A percentile compares a stretch with the other conserved stretches of the same genome.
These are phyloP conservation scores for Endomychus coccineus DNA, from an alignment of 2,888 invertebrate genomes.

Conservation along the genomic window DNA sequence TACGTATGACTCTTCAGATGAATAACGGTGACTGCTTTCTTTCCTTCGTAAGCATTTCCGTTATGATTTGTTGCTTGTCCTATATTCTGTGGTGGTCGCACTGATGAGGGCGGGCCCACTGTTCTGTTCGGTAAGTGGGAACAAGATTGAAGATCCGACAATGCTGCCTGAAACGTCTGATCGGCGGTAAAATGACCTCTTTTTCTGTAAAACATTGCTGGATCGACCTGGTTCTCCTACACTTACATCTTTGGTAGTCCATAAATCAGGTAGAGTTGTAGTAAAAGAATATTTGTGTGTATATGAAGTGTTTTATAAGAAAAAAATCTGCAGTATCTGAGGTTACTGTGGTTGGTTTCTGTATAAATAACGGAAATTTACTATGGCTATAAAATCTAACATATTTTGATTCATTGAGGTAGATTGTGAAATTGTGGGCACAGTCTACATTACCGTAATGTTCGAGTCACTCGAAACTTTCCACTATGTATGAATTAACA, in stretches of 20 bases:
- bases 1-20: slow-evolving; percentile 5
- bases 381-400: slow-evolving; percentile 40
- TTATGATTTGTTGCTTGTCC: slow-evolving; percentile 4
- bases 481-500: slow-evolving; percentile 7
- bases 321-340: slow-evolving; percentile 29
- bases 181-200: no score
- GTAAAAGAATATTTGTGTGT: slow-evolving; percentile 15
- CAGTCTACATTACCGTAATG: slow-evolving; percentile 38
- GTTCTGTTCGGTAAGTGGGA: no score
- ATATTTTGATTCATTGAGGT: slow-evolving; percentile 45
- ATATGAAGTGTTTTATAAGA: slow-evolving; percentile 16
- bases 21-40: slow-evolving; percentile 23
- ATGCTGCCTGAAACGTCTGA: no score
- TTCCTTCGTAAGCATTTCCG: slow-evolving; percentile 10
- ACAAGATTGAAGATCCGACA: no score
- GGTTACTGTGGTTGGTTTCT: slow-evolving; percentile 38
- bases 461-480: slow-evolving; percentile 13
- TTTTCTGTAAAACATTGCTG: no score
- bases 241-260: slow-evolving; percentile 36
- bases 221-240: slow-evolving; percentile 6
- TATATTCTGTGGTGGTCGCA: no score
- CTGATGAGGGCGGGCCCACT: no score
- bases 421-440: slow-evolving; percentile 39
- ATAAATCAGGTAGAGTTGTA: slow-evolving; percentile 26
- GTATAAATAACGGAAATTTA: slow-evolving; percentile 41